Percentiles rank a stretch among this genome's conserved stretches.
Evolutionary conservation across 2,113 vertebrate genomes (phyloP).

Genomic region (Gila orcuttii): DNA sequence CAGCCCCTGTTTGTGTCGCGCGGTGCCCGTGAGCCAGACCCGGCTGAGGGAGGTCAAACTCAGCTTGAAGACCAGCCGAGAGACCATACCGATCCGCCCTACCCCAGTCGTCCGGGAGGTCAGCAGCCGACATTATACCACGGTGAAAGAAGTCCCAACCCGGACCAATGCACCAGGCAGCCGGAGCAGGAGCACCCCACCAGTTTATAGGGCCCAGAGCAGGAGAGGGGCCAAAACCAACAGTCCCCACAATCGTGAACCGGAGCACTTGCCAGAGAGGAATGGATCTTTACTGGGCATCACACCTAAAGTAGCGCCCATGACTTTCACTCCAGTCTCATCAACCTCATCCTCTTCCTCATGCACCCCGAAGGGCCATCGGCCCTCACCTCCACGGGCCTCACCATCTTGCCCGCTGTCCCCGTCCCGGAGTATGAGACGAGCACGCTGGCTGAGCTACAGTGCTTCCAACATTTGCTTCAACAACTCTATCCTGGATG

Average conservation of each 20-base stretch:
- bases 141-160: constrained; percentile 64
- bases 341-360: constrained; percentile 57
- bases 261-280: constrained; percentile 66
- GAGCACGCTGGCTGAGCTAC: constrained; percentile 76
- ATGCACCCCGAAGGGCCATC: constrained; percentile 60
- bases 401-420: constrained; percentile 64
- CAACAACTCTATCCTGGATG: constrained; percentile 77
- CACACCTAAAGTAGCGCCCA: constrained; percentile 48
- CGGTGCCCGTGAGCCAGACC: constrained; percentile 73
- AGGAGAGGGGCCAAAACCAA: constrained; percentile 58
- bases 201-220: constrained; percentile 67
- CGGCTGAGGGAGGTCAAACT: constrained; percentile 76
- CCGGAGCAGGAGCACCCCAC: constrained; percentile 77
- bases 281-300: constrained; percentile 69
- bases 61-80: constrained; percentile 75
- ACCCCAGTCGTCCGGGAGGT: constrained; percentile 56
- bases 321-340: constrained; percentile 51
- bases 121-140: constrained; percentile 52
- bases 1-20: constrained; percentile 76
- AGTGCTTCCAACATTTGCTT: constrained; percentile 80
- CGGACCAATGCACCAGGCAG: constrained; percentile 58
- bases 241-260: constrained; percentile 50
- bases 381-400: constrained; percentile 52
- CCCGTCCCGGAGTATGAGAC: constrained; percentile 71
- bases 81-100: constrained; percentile 55